Conservation (phyloP, 1,140 invertebrate species). For the Dysdera silvatica region DNA sequence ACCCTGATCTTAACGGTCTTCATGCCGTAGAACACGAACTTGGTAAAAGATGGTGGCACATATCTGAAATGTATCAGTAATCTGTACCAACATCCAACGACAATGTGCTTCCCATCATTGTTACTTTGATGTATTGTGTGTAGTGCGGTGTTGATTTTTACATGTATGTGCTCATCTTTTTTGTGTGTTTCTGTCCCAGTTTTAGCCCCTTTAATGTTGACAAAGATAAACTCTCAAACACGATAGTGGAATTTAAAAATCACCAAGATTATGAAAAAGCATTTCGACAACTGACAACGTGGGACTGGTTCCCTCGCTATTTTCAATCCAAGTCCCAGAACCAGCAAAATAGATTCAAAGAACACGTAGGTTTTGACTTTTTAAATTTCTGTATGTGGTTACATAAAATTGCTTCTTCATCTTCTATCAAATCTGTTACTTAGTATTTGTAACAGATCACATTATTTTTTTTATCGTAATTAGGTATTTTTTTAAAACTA, state of each 20-base stretch:
- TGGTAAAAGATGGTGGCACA: no score
- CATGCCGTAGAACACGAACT: no score
- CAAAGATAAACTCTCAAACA: slow-evolving; percentile 68
- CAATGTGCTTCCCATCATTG: no score
- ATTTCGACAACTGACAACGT: slow-evolving; percentile 66
- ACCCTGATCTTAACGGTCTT: no score
- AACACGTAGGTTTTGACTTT: slow-evolving; percentile 68
- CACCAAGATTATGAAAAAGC: slow-evolving; percentile 83
- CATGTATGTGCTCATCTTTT: not conserved
- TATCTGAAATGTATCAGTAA: no score
- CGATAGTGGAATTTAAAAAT: slow-evolving; percentile 77
- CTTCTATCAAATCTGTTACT: not conserved
- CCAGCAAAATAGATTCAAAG: slow-evolving; percentile 72
- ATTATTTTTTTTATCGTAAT: not conserved
- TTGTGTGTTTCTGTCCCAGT: slow-evolving; percentile 41
- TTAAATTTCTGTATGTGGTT: no score
- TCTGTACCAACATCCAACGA: no score
- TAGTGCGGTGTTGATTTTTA: not conserved
- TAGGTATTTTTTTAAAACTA: not conserved
- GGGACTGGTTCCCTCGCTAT: slow-evolving; percentile 68
- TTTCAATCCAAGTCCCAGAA: slow-evolving; percentile 69
- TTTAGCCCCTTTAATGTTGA: slow-evolving; percentile 63
- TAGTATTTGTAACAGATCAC: not conserved
- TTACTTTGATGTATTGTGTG: no score
- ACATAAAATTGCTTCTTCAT: not conserved